Evolutionary conservation across 1,140 invertebrate species (phyloP).

Genomic region (Ladona fulva): DNA sequence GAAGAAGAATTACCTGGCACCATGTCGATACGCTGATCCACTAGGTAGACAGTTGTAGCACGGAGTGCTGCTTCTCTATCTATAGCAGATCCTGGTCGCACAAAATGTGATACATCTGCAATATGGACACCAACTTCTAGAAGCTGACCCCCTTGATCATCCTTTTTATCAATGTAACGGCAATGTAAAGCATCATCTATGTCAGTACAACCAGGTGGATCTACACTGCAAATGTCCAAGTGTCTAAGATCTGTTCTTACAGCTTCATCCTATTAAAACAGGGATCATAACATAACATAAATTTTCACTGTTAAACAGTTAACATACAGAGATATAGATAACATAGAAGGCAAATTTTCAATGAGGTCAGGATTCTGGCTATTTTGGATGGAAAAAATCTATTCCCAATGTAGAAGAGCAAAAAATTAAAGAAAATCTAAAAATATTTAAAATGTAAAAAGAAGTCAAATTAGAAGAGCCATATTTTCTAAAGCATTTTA

Average conservation of each 20-base stretch:
- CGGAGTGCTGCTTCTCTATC: slow-evolving; percentile 78
- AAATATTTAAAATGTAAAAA: too few relatives aligned
- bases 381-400: too few relatives aligned
- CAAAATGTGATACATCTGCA: slow-evolving; percentile 91
- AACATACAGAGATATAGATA: too few relatives aligned
- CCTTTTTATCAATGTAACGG: slow-evolving; percentile 55
- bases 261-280: slow-evolving; percentile 62
- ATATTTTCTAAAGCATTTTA: too few relatives aligned
- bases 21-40: slow-evolving; percentile 84
- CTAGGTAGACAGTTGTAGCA: slow-evolving; percentile 84
- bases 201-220: slow-evolving; percentile 98
- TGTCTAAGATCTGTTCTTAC: slow-evolving; percentile 75
- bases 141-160: slow-evolving; percentile 55
- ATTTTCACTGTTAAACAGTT: too few relatives aligned
- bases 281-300: too few relatives aligned
- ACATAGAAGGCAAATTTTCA: too few relatives aligned
- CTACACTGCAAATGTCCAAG: slow-evolving; percentile 88
- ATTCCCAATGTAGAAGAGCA: too few relatives aligned
- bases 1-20: slow-evolving; percentile 51
- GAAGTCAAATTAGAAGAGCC: too few relatives aligned
- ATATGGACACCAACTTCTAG: slow-evolving; percentile 79
- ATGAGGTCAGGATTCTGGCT: too few relatives aligned
- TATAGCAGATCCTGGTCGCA: slow-evolving; percentile 75
- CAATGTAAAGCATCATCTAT: slow-evolving; percentile 99
- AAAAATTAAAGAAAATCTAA: too few relatives aligned